Evolutionary conservation across 2,113 vertebrate species (phyloP).

Genomic region (Dicerorhinus sumatrensis): DNA sequence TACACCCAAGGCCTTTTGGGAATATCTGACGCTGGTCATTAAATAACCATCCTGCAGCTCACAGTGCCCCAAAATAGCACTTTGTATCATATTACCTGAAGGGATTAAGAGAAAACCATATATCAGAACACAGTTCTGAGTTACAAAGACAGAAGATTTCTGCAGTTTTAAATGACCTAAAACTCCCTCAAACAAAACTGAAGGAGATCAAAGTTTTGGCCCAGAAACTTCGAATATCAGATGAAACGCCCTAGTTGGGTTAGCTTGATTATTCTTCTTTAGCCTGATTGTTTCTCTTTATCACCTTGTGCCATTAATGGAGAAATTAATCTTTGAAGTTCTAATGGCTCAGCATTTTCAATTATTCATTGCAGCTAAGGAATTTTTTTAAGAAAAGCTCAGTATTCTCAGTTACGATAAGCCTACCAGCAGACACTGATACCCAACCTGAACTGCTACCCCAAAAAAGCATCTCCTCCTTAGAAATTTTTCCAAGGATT

Average conservation of each 20-base stretch:
- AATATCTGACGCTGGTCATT: slow-evolving; percentile 53
- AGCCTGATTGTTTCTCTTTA: slow-evolving; percentile 73
- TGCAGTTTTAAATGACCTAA: slow-evolving; percentile 70
- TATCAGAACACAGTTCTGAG: slow-evolving; percentile 56
- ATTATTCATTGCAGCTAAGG: slow-evolving; percentile 78
- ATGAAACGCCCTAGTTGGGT: slow-evolving; percentile 71
- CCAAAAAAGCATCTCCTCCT: not conserved
- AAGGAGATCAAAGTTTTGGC: slow-evolving; percentile 73
- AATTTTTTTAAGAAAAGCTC: slow-evolving; percentile 76
- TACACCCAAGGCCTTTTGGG: slow-evolving; percentile 20
- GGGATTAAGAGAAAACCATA: slow-evolving; percentile 60
- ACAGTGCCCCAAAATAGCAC: slow-evolving; percentile 61
- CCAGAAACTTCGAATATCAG: slow-evolving; percentile 66
- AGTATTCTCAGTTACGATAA: slow-evolving; percentile 73
- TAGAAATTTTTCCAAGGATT: slow-evolving; percentile 66
- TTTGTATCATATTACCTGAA: slow-evolving; percentile 73
- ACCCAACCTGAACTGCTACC: slow-evolving; percentile 47
- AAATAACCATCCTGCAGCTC: slow-evolving; percentile 38
- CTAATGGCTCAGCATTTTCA: slow-evolving; percentile 77
- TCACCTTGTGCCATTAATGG: slow-evolving; percentile 75
- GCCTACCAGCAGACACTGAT: slow-evolving; percentile 58
- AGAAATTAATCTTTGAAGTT: slow-evolving; percentile 82
- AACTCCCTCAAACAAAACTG: slow-evolving; percentile 61
- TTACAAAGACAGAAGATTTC: slow-evolving; percentile 30
- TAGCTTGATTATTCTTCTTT: slow-evolving; percentile 75